Evolutionary conservation across 92 coral and sea anemone species (phyloP), one percentile per base, ranked within the genome.

Genomic region (Ricordea florida): DNA sequence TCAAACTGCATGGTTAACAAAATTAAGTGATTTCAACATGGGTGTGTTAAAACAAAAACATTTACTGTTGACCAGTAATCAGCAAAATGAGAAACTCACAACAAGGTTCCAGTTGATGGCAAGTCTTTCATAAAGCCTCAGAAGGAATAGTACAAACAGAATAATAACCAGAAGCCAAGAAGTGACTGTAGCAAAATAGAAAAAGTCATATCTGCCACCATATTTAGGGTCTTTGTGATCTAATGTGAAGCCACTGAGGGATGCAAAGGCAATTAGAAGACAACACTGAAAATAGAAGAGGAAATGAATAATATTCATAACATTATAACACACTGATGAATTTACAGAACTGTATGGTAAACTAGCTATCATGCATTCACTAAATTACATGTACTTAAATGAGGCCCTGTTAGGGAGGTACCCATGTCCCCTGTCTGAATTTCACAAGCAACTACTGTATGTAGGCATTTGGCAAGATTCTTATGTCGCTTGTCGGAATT

Each of bases 111-210:
- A 94, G 78, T 94, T 92, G 51, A 92, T 14, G 44, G 77, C 55
- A 23, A 82, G 14, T 56, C 89, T 92, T 57, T 77, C 87, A 42
- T 94, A 62, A 5, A 61, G 35, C 57, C 71, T 84, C 28, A 82
- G 26, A 16, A 68, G 50, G 79, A 92, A 92, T 14, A 94, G 15
- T n/a, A 80, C 57, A 45, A 92, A 94, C 6, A 94, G 59, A 16
- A 65, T 43, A 25, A 92, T 92, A 10, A 89, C 94, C 69, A 88
- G 45, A n/a, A 94, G 79, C 98, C 98, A 94, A n/a, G 93, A 50
- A n/a, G 96, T 92, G 23, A 94, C 64, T 0, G 98, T 92, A 3
- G 90, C 97, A 68, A 94, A 94, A 64, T 88, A 93, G 61, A 94
- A 94, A 81, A 94, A 94, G 51, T 94, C 85, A 74, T 82, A 94